These are phyloP conservation scores for Leptinotarsa lineolata DNA, from an alignment of 1,140 invertebrate genomes.

Conservation along the genomic window DNA sequence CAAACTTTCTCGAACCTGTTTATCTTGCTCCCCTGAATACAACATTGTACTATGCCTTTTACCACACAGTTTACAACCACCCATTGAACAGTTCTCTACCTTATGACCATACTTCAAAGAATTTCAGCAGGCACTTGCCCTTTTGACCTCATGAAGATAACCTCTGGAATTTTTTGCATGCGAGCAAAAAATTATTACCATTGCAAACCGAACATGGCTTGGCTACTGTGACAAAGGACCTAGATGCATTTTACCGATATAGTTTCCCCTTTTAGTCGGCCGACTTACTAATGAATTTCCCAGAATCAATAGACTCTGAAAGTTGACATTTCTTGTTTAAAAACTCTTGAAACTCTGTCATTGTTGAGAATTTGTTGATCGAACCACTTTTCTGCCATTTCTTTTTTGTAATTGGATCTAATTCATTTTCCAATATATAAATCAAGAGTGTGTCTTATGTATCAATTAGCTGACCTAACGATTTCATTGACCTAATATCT, in stretches of 20 bases:
- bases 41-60: not conserved
- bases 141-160: not conserved
- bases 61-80: not conserved
- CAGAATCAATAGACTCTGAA: not conserved
- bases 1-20: not conserved
- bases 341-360: not conserved
- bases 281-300: not conserved
- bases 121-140: too few species aligned
- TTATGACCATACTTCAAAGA: not conserved
- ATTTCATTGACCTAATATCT: not conserved
- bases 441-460: not conserved
- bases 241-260: not conserved
- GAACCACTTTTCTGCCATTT: not conserved
- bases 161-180: not conserved
- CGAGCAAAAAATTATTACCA: not conserved
- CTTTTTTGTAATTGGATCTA: not conserved
- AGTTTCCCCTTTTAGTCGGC: not conserved
- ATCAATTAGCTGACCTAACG: not conserved
- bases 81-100: not conserved
- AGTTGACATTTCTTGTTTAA: not conserved
- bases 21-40: not conserved
- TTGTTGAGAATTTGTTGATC: not conserved
- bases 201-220: not conserved
- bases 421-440: not conserved
- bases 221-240: not conserved